These are phyloP conservation scores for Lysiphlebus fabarum DNA, from an alignment of 1,140 invertebrate species.

Conservation along the genomic window DNA sequence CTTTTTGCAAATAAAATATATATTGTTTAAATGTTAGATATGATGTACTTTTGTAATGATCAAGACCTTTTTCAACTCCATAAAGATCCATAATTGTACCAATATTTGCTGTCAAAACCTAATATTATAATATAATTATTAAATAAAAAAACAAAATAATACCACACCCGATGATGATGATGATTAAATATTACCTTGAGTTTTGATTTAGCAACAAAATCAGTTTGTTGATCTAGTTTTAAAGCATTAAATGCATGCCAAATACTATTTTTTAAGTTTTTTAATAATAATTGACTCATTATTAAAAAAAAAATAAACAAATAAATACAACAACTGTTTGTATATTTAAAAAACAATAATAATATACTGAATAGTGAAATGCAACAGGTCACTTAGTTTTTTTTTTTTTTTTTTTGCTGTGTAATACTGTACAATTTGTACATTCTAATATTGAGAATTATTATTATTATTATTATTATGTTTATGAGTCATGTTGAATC, in stretches of 20 bases:
- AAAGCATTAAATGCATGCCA: slow-evolving; percentile 74
- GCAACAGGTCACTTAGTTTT: no score
- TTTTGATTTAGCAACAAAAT: slow-evolving; percentile 70
- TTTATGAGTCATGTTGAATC: no score
- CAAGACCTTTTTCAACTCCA: slow-evolving; percentile 72
- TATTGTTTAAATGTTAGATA: slow-evolving; percentile 71
- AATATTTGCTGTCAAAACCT: slow-evolving; percentile 73
- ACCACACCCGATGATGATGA: slow-evolving; percentile 20
- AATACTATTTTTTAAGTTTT: slow-evolving; percentile 70
- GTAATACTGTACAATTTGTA: no score
- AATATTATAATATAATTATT: slow-evolving; percentile 5
- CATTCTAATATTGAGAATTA: no score
- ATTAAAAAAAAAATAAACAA: no score
- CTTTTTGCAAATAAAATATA: slow-evolving; percentile 70
- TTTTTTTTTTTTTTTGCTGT: no score
- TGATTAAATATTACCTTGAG: slow-evolving; percentile 65
- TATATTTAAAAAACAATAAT: no score
- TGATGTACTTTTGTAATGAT: slow-evolving; percentile 67
- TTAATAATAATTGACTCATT: slow-evolving; percentile 40
- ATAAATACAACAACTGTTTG: no score
- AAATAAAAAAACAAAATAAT: slow-evolving; percentile 8
- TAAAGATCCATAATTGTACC: slow-evolving; percentile 69
- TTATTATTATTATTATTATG: no score
- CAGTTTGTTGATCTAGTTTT: slow-evolving; percentile 56
- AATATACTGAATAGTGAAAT: no score